These are phyloP conservation scores for Psammodynastes pulverulentus DNA, from an alignment of 2,113 vertebrate genomes.

Conservation along the genomic window DNA sequence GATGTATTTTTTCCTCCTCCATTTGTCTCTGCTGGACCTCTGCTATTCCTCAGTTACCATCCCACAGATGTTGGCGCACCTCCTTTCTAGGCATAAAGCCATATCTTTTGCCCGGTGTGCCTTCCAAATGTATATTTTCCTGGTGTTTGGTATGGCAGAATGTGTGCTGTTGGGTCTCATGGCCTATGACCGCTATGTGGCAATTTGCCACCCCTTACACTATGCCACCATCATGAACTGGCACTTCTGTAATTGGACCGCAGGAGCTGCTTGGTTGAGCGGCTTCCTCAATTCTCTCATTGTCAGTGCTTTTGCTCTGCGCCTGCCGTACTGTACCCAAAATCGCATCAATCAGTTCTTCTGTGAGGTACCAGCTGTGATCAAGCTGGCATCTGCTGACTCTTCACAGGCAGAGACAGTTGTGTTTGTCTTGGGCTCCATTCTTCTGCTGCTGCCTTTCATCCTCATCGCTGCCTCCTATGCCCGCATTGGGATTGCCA, in stretches of 20 bases:
- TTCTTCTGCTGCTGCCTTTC: conserved; percentile 43
- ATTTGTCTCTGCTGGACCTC: conserved; percentile 45
- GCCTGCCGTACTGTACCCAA: conserved; percentile 27
- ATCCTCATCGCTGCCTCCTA: conserved; percentile 41
- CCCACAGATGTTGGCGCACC: conserved; percentile 49
- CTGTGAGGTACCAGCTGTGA: background rate
- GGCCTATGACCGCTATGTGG: conserved; percentile 55
- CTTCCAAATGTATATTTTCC: conserved; percentile 58
- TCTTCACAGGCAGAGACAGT: conserved; percentile 25
- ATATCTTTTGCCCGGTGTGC: conserved; percentile 53
- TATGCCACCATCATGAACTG: conserved; percentile 52
- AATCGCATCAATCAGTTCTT: conserved; percentile 33
- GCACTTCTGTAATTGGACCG: conserved; percentile 32
- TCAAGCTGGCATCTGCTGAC: conserved; percentile 41
- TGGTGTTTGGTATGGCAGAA: conserved; percentile 58
- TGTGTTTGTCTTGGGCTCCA: conserved; percentile 32
- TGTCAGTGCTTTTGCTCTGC: conserved; percentile 29
- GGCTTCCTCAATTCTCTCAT: conserved; percentile 48
- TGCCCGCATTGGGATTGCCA: conserved; percentile 8
- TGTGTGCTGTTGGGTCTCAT: conserved; percentile 56
- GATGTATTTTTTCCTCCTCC: conserved; percentile 63
- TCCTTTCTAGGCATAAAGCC: conserved; percentile 29
- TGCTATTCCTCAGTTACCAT: conserved; percentile 30
- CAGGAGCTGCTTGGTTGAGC: background rate
- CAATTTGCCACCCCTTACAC: conserved; percentile 42